A percentile compares a stretch with the other conserved stretches of the same genome.
Conservation (phyloP, 2,888 invertebrate genomes). For the Pyralis farinalis region DNA sequence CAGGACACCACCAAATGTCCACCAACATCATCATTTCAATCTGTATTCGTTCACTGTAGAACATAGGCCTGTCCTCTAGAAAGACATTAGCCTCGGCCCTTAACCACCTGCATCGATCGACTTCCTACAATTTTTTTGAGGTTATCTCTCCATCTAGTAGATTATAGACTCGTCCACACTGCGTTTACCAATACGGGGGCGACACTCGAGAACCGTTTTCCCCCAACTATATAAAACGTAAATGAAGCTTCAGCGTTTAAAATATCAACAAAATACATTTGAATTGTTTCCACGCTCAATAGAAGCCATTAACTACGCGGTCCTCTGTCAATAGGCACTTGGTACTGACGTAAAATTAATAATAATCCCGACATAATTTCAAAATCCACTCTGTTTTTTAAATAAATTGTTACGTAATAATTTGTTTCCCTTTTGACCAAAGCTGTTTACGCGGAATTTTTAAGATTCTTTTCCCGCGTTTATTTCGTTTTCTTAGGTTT, state of each 20-base stretch:
- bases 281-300: slow-evolving; percentile 32
- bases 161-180: too few relatives aligned
- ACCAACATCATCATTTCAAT: too few relatives aligned
- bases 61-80: too few relatives aligned
- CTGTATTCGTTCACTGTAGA: too few relatives aligned
- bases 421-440: background rate
- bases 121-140: too few relatives aligned
- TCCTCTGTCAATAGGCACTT: slow-evolving; percentile 23
- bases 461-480: background rate
- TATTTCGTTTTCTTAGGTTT: background rate
- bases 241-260: background rate
- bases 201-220: too few relatives aligned
- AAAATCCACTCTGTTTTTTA: background rate
- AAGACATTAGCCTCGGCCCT: too few relatives aligned
- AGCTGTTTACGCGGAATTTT: background rate
- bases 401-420: slow-evolving; percentile 5
- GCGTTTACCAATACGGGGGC: too few relatives aligned
- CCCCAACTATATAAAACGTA: too few relatives aligned
- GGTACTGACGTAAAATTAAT: slow-evolving; percentile 27
- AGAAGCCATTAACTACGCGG: slow-evolving; percentile 25
- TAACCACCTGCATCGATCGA: too few relatives aligned
- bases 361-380: slow-evolving; percentile 29
- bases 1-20: too few relatives aligned
- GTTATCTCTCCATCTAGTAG: too few relatives aligned
- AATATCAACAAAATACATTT: slow-evolving; percentile 35